Percentiles rank a stretch among this genome's conserved stretches.
phyloP scores from a whole-genome alignment of 2,113 vertebrate genomes.

The Charina bottae region DNA sequence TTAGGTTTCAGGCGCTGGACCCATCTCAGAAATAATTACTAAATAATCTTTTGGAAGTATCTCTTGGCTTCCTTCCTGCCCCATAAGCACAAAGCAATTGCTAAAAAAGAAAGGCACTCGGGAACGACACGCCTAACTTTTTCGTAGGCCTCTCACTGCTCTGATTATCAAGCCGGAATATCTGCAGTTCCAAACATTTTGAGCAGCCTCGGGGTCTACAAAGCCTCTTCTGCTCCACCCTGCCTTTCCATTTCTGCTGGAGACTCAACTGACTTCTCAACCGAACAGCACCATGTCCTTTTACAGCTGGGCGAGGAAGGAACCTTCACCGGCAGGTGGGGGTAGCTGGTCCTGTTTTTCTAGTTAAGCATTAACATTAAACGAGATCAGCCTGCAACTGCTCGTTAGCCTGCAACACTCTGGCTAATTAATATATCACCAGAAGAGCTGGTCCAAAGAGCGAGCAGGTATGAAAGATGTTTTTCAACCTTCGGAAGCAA shows the following conservation, averaged over 20 bases:
- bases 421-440: slow-evolving; percentile 68
- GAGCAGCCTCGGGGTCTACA: accelerated
- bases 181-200: background rate
- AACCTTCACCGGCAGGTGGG: slow-evolving; percentile 59
- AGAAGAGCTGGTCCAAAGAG: slow-evolving; percentile 35
- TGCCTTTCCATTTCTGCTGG: background rate
- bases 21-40: too few relatives aligned
- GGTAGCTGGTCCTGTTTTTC: slow-evolving; percentile 66
- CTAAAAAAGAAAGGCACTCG: background rate
- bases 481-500: slow-evolving; percentile 39
- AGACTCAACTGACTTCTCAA: slow-evolving; percentile 22
- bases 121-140: background rate
- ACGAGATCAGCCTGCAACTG: slow-evolving; percentile 65
- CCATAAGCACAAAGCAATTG: background rate
- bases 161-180: background rate
- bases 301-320: slow-evolving; percentile 54
- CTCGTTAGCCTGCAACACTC: slow-evolving; percentile 61
- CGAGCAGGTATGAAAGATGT: slow-evolving; percentile 55
- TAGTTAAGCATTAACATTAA: slow-evolving; percentile 77
- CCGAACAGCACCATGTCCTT: background rate
- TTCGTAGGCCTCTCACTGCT: background rate
- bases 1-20: too few relatives aligned
- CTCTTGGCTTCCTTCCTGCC: background rate
- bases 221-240: background rate
- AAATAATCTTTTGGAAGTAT: background rate